These are phyloP conservation scores for Podarcis muralis DNA, from an alignment of 2,113 vertebrate species.

Conservation along the genomic window DNA sequence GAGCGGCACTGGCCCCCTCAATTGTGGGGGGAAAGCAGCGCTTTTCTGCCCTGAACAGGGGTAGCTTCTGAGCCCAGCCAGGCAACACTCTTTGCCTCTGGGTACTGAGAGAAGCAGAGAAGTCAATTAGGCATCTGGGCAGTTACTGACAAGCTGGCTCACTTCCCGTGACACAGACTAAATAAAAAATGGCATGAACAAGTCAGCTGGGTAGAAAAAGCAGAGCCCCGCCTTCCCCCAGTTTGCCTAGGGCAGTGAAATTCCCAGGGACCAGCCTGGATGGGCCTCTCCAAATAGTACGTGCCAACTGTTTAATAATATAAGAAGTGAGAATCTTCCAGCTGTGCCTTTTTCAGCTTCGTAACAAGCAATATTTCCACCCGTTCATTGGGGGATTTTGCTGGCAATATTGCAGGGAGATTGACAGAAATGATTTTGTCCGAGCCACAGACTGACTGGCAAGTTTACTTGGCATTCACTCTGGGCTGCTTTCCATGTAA, in stretches of 20 bases:
- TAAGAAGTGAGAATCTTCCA: constrained; percentile 1
- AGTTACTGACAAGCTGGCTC: fast-evolving
- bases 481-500: not conserved
- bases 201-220: not conserved
- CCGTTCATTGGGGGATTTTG: constrained; percentile 7
- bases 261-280: not conserved
- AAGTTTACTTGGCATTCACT: not conserved
- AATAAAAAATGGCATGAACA: fast-evolving
- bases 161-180: not conserved
- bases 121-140: not conserved
- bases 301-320: constrained; percentile 31
- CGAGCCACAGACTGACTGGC: not conserved
- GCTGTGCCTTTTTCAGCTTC: constrained; percentile 20
- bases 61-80: fast-evolving
- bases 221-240: not conserved
- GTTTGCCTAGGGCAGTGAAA: constrained; percentile 9
- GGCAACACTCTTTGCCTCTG: not conserved
- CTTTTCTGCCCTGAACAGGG: not conserved
- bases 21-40: too few species aligned
- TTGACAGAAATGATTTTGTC: constrained; percentile 1
- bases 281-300: not conserved
- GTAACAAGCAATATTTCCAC: constrained; percentile 8
- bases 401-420: not conserved
- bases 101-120: not conserved
- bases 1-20: too few species aligned